Base-by-base conservation (phyloP, 1,140 invertebrate species). In the Drosophila mayri region DNA sequence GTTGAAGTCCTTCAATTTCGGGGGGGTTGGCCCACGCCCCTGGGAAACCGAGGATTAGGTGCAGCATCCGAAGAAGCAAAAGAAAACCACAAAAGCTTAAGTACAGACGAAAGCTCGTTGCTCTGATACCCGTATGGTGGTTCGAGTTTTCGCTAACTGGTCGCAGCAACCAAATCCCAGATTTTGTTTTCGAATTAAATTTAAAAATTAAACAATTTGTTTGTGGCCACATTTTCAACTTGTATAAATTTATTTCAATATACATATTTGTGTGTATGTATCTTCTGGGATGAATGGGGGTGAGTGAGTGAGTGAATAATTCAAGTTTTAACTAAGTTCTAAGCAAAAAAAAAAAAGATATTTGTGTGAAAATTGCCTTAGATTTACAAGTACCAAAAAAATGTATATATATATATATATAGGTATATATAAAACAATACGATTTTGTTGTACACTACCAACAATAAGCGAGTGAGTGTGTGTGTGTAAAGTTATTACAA, bases 231-330 rank as follows among this genome's bases (percentile, higher is more conserved):
- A 41, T 43, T 71, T 58, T 49, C 28, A 80, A 80, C 62, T 71
- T 83, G 81, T 85, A 80, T 85, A 84, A 85, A 52, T 86, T 86
- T 86, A 86, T 86, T 86, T 86, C 52, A 81, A 79, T 83, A 82
- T 84, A 82, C 80, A 82, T 65, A 28, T 47, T 32, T 60, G 35
- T 65, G 43, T 65, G 43, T 65, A n/a, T 49, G 54, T 55, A 30
- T 67, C 10, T 43, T 35, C 4, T n/a, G 14, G 43, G 22, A 40
- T 67, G 46, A 66, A 49, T 49, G 40, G 44, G 25, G 32, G 22
- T 47, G 55, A 30, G 49, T 55, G 16, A n/a, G 16, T 63, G 43
- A 57, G 55, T 55, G 47, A 70, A 60, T 20, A 52, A 43, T 63
- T 37, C 30, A 68, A 38, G 22, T 25, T n/a, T 52, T 9, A 37